Evolutionary conservation across 64 coral and sea anemone species (phyloP), one percentile per base, ranked within the genome.

Genomic region (Pachyseris speciosa): DNA sequence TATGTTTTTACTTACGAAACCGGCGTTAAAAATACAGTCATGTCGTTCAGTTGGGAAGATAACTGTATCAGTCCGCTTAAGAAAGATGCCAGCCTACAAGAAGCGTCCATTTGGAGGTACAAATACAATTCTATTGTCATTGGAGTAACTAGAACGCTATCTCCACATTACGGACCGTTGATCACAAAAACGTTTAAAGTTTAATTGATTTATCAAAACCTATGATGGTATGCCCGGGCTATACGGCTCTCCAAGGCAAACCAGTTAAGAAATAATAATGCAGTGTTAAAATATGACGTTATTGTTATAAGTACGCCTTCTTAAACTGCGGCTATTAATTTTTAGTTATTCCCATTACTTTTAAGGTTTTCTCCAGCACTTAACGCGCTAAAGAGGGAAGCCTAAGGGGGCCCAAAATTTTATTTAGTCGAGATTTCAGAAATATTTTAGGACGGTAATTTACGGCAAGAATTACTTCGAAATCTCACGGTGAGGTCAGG

Each of bases 151-250:
- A n/a, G n/a, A n/a, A n/a, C n/a, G n/a, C n/a, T n/a, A n/a, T n/a
- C n/a, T 51, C 51, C 24, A 29, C 42, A 33, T 15, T 34, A 37
- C 28, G 45, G 75, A 44, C n/a, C 20, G n/a, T 26, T 26, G 24
- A 41, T 72, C 68, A 42, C 33, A 40, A 7, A 64, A 72, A 72
- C 17, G 36, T 41, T 22, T 15, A 9, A 27, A 74, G 20, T 47
- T 47, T 37, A 16, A 33, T 68, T 68, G 60, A 68, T 36, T 68
- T 68, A 72, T 40, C 37, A 41, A 75, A 75, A 75, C 28, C 30
- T 50, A 75, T 50, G 72, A 25, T 38, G 43, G 22, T 50, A 32
- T 51, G 13, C 42, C 42, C 17, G 72, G 42, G 9, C 29, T 31
- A 78, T 55, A 22, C 10, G 15, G 26, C 27, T 55, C 29, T 53